phyloP scores from a whole-genome alignment of 2,888 invertebrate genomes.

The Acleris cristana region DNA sequence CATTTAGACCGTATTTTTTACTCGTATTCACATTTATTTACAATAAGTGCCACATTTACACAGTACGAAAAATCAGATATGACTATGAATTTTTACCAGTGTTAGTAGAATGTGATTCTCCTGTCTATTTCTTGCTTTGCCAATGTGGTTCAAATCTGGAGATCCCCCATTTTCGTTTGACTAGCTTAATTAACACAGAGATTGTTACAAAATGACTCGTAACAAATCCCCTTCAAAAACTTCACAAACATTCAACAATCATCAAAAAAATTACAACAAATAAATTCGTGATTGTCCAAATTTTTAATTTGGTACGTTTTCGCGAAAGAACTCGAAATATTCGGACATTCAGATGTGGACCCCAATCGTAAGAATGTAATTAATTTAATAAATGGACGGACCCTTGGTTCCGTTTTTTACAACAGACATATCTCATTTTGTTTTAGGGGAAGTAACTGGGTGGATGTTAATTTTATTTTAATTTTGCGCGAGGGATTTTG shows the following conservation, averaged over 20 bases:
- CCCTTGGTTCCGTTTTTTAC: constrained; percentile 74
- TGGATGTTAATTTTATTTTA: constrained; percentile 74
- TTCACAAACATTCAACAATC: constrained; percentile 38
- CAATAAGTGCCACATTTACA: no score
- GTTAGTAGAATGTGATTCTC: constrained; percentile 26
- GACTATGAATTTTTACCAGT: neutral
- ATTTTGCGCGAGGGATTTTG: constrained; percentile 42
- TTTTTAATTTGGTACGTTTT: constrained; percentile 19
- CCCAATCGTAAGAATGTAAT: constrained; percentile 80
- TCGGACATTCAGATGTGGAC: constrained; percentile 73
- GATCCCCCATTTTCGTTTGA: constrained; percentile 70
- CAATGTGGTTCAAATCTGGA: constrained; percentile 38
- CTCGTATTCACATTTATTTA: no score
- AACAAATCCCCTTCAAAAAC: constrained; percentile 72
- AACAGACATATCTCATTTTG: constrained; percentile 73
- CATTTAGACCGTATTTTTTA: no score
- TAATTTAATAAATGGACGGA: constrained; percentile 81
- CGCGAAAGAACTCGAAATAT: constrained; percentile 66
- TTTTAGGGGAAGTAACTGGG: constrained; percentile 73
- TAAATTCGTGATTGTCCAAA: neutral
- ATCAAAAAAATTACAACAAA: neutral
- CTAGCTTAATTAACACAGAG: constrained; percentile 77
- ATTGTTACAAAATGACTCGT: constrained; percentile 79
- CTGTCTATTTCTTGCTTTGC: constrained; percentile 45
- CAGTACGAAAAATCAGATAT: no score